Evolutionary conservation across 2,113 vertebrate species (phyloP), one percentile per base, ranked within the genome.

Genomic region (Phylloscopus whistleri): DNA sequence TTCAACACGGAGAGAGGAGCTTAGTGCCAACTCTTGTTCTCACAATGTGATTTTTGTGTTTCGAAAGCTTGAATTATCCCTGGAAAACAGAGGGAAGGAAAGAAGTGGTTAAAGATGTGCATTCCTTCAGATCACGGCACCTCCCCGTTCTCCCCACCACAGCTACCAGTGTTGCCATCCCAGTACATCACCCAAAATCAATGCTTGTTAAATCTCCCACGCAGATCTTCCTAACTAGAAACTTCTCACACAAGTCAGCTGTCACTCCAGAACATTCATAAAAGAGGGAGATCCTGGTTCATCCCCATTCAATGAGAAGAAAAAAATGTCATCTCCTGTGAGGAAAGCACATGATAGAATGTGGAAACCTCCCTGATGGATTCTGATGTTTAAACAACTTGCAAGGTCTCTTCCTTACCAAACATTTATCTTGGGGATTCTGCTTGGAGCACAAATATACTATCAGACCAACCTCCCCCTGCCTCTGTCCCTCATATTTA

Each of bases 1-100:
- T 95, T 93, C 83, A 66, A 89, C 93, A 94, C n/a, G 59, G 87
- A 97, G 97, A 97, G 56, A 97, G 96, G 88, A 96, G 95, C 74
- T 95, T 95, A 97, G 96, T 93, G 95, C 95, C 97, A 97, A 91
- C 96, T 95, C 94, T 97, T 93, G 94, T 95, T 97, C 95, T 98
- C 98, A 98, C 97, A 98, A 98, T 33, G 98, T 97, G 97, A 98
- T 98, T 98, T 98, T 98, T 97, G 98, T 98, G 95, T 98, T 98
- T 97, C 98, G 98, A 97, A 98, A 98, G 97, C 98, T 98, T 95
- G 98, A 98, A 96, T 98, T 98, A 97, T 98, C 98, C 98, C 98
- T 98, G 96, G 68, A 98, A 98, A 95, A 97, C 67, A 97, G 91
- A 98, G 86, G 80, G 69, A 94, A 97, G 72, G 88, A 90, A 62